Percentiles rank a stretch among this genome's conserved stretches.
These are phyloP conservation scores for Drosophila kanapiae DNA, from an alignment of 1,140 invertebrate genomes.

Conservation along the genomic window DNA sequence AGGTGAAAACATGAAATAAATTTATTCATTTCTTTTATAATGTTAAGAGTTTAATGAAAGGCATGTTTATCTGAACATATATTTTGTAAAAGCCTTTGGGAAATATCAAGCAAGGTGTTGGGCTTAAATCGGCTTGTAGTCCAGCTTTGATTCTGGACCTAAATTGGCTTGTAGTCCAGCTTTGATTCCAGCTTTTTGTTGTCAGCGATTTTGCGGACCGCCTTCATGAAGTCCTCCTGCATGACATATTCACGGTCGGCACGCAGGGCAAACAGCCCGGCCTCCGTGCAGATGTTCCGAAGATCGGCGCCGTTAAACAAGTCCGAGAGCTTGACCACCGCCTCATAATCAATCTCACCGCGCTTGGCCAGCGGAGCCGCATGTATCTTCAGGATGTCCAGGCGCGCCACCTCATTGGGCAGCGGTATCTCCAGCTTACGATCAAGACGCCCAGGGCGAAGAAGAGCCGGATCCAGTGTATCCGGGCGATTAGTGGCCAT, in stretches of 20 bases:
- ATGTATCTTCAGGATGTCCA: constrained; percentile 99
- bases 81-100: background rate
- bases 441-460: constrained; percentile 98
- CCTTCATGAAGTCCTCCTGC: constrained; percentile 99
- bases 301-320: constrained; percentile 99
- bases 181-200: constrained; percentile 99
- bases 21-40: background rate
- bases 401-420: constrained; percentile 92
- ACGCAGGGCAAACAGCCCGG: constrained; percentile 95
- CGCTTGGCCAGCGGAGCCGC: constrained; percentile 97
- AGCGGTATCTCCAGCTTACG: constrained; percentile 99
- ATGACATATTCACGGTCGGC: constrained; percentile 96
- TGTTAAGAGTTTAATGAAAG: background rate
- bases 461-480: constrained; percentile 98
- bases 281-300: constrained; percentile 99
- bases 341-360: constrained; percentile 99
- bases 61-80: no score
- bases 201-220: constrained; percentile 98
- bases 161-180: constrained; percentile 98
- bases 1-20: no score
- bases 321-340: constrained; percentile 98
- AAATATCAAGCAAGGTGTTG: background rate
- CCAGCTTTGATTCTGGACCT: constrained; percentile 95
- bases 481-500: constrained; percentile 99
- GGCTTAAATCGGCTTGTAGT: constrained; percentile 95